A percentile compares a stretch with the other conserved stretches of the same genome.
These are phyloP conservation scores for Anoplopoma fimbria DNA, from an alignment of 2,113 vertebrate genomes.

Conservation along the genomic window DNA sequence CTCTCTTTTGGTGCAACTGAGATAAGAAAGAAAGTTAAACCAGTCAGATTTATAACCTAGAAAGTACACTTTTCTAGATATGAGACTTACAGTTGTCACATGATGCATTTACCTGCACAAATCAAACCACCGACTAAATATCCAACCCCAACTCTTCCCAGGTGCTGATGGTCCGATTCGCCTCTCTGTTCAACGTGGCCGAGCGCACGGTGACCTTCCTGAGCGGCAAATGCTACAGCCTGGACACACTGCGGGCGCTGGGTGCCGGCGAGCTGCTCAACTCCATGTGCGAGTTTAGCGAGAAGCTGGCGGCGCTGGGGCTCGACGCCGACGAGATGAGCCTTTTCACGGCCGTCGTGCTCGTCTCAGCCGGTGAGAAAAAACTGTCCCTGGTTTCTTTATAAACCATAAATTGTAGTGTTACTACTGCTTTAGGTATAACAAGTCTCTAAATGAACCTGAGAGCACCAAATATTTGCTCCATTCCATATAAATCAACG, in stretches of 20 bases:
- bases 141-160: slow-evolving; percentile 57
- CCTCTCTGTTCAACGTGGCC: slow-evolving; percentile 92
- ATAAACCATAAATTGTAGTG: not conserved
- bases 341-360: slow-evolving; percentile 96
- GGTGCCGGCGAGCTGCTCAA: slow-evolving; percentile 95
- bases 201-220: slow-evolving; percentile 96
- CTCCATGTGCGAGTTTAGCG: slow-evolving; percentile 98
- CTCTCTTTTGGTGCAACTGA: not conserved
- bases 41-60: too few relatives aligned
- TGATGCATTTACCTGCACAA: not conserved
- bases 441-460: not conserved
- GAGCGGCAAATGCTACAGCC: slow-evolving; percentile 92
- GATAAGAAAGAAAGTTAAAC: too few relatives aligned
- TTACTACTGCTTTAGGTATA: too few relatives aligned
- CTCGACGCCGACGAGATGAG: slow-evolving; percentile 96
- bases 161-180: slow-evolving; percentile 98
- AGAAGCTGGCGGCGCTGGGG: slow-evolving; percentile 92
- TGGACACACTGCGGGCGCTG: slow-evolving; percentile 91
- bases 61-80: not conserved
- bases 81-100: not conserved
- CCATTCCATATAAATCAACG: too few relatives aligned
- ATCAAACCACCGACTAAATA: not conserved
- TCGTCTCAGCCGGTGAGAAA: slow-evolving; percentile 95
- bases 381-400: not conserved
- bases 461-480: too few relatives aligned